phyloP scores from a whole-genome alignment of 2,888 invertebrate species.

The Neoascia interrupta region DNA sequence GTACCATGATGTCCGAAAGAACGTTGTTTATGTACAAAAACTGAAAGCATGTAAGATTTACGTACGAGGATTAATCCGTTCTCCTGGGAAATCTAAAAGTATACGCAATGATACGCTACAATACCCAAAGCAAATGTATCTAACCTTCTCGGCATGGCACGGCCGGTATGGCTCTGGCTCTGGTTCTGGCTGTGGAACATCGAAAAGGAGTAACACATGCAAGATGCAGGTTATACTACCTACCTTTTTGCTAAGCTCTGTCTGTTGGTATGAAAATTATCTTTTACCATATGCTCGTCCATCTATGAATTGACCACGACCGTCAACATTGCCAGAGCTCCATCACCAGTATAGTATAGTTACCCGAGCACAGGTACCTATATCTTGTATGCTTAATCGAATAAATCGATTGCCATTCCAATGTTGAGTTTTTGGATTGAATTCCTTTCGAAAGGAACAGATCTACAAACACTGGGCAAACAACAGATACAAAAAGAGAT shows the following conservation, averaged over 20 bases:
- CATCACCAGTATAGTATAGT: conserved; percentile 49
- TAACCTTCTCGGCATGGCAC: conserved; percentile 4
- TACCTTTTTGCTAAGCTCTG: conserved; percentile 9
- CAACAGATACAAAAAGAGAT: not conserved
- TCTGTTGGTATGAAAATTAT: conserved; percentile 56
- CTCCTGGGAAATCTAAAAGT: conserved; percentile 69
- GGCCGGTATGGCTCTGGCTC: not conserved
- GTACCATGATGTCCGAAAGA: conserved; percentile 38
- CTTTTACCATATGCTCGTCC: conserved; percentile 42
- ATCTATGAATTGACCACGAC: conserved; percentile 61
- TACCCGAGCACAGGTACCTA: conserved; percentile 1
- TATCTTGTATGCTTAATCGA: conserved; percentile 63
- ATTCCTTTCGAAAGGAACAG: conserved; percentile 54
- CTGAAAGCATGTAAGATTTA: conserved; percentile 64
- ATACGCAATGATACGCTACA: conserved; percentile 66
- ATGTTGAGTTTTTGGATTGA: conserved; percentile 67
- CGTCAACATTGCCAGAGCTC: conserved; percentile 54
- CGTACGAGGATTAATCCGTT: conserved; percentile 66
- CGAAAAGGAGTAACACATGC: conserved; percentile 64
- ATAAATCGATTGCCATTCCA: conserved; percentile 68
- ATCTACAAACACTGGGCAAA: conserved; percentile 31
- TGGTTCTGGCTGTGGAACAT: conserved; percentile 15
- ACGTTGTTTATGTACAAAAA: conserved; percentile 56
- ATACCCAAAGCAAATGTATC: conserved; percentile 67
- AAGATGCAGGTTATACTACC: conserved; percentile 42